phyloP scores from a whole-genome alignment of 2,888 invertebrate genomes.

The Andrena fulva region DNA sequence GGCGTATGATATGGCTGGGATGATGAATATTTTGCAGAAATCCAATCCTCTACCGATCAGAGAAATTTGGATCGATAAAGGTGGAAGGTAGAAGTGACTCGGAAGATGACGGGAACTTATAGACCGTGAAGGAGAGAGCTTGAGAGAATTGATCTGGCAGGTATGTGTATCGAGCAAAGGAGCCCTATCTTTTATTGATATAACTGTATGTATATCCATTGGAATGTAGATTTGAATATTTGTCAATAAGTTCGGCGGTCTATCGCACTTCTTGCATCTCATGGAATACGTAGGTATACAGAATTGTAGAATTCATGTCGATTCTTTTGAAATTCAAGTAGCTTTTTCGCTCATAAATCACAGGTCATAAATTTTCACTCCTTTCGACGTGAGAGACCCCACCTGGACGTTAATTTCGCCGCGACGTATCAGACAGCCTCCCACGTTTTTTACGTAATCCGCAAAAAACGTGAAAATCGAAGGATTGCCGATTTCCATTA shows the following conservation, averaged over 20 bases:
- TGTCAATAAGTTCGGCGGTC: no score
- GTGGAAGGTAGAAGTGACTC: background rate
- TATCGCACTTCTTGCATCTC: no score
- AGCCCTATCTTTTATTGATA: background rate
- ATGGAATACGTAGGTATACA: no score
- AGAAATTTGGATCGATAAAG: slow-evolving; percentile 6
- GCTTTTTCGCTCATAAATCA: no score
- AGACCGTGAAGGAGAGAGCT: slow-evolving; percentile 8
- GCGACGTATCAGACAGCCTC: background rate
- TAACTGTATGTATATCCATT: background rate
- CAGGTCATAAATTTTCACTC: background rate
- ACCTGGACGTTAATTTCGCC: background rate
- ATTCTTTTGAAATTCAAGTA: no score
- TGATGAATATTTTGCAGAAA: background rate
- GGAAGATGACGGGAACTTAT: background rate
- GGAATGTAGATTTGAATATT: background rate
- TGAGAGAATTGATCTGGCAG: background rate
- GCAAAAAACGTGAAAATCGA: background rate
- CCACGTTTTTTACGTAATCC: background rate
- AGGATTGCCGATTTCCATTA: slow-evolving; percentile 21
- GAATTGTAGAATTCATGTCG: no score
- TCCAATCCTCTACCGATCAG: background rate
- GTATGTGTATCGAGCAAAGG: background rate
- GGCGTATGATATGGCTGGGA: background rate
- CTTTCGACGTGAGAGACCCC: background rate